Conservation (phyloP, 2,113 vertebrate genomes). For the Chloroceryle aenea region DNA sequence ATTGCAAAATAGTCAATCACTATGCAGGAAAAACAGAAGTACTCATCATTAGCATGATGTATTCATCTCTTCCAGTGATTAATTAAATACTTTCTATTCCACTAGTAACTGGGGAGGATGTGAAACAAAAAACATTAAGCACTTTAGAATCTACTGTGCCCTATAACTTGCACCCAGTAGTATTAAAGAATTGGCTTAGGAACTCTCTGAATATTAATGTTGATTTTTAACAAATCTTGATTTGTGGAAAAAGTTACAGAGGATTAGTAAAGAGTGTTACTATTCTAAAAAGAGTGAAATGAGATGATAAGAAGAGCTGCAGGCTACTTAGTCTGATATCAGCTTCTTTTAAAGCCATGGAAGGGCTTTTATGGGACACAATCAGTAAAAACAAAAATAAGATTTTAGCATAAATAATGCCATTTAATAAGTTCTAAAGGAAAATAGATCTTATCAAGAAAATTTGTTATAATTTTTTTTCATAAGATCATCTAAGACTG, state of each 20-base stretch:
- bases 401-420: background rate
- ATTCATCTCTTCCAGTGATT: constrained; percentile 55
- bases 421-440: background rate
- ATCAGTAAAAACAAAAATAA: background rate
- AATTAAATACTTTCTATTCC: constrained; percentile 62
- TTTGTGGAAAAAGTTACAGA: background rate
- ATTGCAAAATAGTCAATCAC: constrained; percentile 58
- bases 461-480: background rate
- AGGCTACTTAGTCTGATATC: background rate
- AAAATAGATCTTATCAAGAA: background rate
- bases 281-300: background rate
- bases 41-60: constrained; percentile 53
- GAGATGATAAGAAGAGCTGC: background rate
- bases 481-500: background rate
- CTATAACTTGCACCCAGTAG: constrained; percentile 2
- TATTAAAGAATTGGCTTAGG: constrained; percentile 48
- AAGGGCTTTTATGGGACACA: background rate
- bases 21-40: constrained; percentile 61
- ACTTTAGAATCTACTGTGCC: constrained; percentile 40
- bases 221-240: constrained; percentile 24
- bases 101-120: constrained; percentile 48
- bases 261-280: background rate
- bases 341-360: background rate
- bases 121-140: constrained; percentile 65
- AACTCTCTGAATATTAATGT: constrained; percentile 46